Evolutionary conservation across 1,140 invertebrate genomes (phyloP).

Genomic region (Intoshia linei): DNA sequence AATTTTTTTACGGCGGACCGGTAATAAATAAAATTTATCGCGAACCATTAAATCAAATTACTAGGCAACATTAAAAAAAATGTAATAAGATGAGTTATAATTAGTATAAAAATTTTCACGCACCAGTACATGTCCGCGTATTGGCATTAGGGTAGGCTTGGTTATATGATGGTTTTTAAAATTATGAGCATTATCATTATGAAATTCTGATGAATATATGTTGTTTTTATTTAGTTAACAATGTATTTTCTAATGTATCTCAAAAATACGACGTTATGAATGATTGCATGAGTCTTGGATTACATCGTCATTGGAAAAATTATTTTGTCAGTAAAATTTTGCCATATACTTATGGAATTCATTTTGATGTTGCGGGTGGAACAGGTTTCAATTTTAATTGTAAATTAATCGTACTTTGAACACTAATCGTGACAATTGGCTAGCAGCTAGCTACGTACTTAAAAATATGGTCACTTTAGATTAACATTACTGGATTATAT

Average conservation of each 20-base stretch:
- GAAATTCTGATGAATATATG: background rate
- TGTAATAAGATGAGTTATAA: too few relatives aligned
- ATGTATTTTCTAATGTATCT: conserved; percentile 75
- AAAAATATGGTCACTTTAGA: background rate
- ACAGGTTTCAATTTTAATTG: conserved; percentile 28
- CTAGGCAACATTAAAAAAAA: too few relatives aligned
- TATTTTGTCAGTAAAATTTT: conserved; percentile 47
- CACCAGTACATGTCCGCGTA: too few relatives aligned
- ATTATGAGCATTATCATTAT: too few relatives aligned
- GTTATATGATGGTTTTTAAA: too few relatives aligned
- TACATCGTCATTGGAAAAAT: conserved; percentile 87
- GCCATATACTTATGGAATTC: conserved; percentile 39
- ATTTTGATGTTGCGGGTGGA: conserved; percentile 87
- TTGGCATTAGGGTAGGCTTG: too few relatives aligned
- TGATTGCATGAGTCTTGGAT: conserved; percentile 69
- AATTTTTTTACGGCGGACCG: too few relatives aligned
- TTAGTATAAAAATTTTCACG: too few relatives aligned
- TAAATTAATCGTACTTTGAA: background rate
- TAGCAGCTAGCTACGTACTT: background rate
- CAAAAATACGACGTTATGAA: conserved; percentile 84
- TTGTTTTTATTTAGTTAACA: conserved; percentile 34
- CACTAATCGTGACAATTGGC: too few relatives aligned
- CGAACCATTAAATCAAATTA: too few relatives aligned
- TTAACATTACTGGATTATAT: background rate
- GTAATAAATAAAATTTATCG: too few relatives aligned